Evolutionary conservation across 2,888 invertebrate genomes (phyloP), one percentile per base, ranked within the genome.

Genomic region (Drosophila nr. fundita): DNA sequence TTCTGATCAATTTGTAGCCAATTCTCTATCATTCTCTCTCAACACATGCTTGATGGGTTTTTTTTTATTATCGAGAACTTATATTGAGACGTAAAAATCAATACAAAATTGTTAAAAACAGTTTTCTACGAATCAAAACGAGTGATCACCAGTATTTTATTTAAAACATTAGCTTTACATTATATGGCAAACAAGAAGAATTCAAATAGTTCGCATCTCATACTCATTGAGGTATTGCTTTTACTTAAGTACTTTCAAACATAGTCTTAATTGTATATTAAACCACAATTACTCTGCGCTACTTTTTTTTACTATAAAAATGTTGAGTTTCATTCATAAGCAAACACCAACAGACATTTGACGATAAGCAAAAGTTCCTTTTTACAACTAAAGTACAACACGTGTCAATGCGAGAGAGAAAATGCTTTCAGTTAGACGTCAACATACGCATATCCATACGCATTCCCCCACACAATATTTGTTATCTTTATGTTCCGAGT

Each of bases 351-450:
- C 13, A 21, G 6, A 27, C 50, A 30, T 24, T 8, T 21, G 45
- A 6, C 38, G 68, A 68, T 68, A 68, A 68, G n/a, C 27, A n/a
- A 11, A 40, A 8, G 18, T 58, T 49, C 49, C 29, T 11, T 58
- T 68, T 69, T 32, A 40, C 18, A 49, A 49, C 48, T 7, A 15
- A 34, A 32, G 15, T 36, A 8, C 15, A 15, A 24, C 32, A 27
- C 13, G 30, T 63, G 36, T 10, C 18, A 29, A 18, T 11, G 18
- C 6, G 27, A 11, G 4, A 38, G 21, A 21, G 42, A 8, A 42
- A 36, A 1, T n/a, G 18, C 10, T 30, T 45, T 48, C 38, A 30
- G n/a, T 29, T 40, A n/a, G 54, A 38, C 29, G 15, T 45, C 8
- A 45, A 15, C 2, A 24, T 7, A 45, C 7, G 0, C 2, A 13